phyloP scores from a whole-genome alignment of 2,888 invertebrate species.

The Drosophila greeni region DNA sequence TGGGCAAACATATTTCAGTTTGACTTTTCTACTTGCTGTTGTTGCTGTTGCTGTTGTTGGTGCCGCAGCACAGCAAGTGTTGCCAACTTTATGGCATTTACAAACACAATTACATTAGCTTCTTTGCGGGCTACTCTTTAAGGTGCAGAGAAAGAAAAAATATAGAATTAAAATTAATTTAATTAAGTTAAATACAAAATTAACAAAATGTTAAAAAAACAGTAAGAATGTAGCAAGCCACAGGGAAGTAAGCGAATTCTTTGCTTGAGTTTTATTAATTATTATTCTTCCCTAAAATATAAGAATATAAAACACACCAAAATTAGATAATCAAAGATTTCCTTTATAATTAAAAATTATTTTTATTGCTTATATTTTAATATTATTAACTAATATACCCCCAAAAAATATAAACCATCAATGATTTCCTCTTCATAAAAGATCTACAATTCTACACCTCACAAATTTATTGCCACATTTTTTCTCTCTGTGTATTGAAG shows the following conservation, averaged over 20 bases:
- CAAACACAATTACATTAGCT: conserved; percentile 71
- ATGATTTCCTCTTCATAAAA: no score
- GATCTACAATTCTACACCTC: no score
- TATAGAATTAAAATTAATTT: neutral
- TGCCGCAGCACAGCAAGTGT: conserved; percentile 70
- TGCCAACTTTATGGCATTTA: conserved; percentile 75
- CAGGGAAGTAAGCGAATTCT: neutral
- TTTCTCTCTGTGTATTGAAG: neutral
- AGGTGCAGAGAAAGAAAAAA: conserved; percentile 10
- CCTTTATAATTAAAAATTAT: neutral
- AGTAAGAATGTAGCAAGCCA: neutral
- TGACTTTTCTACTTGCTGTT: conserved; percentile 32
- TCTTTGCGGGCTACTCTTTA: conserved; percentile 41
- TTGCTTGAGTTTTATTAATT: neutral
- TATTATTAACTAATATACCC: no score
- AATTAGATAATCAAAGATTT: neutral
- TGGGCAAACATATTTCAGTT: conserved; percentile 68
- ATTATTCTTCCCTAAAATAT: neutral
- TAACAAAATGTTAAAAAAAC: no score
- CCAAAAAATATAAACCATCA: neutral
- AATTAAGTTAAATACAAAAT: no score
- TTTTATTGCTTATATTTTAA: neutral
- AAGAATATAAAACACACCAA: neutral
- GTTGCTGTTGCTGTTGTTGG: conserved; percentile 42
- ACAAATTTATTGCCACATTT: neutral